A percentile compares a stretch with the other conserved stretches of the same genome.
Evolutionary conservation across 2,113 vertebrate genomes (phyloP).

Genomic region (Tychaedon coryphoeus): DNA sequence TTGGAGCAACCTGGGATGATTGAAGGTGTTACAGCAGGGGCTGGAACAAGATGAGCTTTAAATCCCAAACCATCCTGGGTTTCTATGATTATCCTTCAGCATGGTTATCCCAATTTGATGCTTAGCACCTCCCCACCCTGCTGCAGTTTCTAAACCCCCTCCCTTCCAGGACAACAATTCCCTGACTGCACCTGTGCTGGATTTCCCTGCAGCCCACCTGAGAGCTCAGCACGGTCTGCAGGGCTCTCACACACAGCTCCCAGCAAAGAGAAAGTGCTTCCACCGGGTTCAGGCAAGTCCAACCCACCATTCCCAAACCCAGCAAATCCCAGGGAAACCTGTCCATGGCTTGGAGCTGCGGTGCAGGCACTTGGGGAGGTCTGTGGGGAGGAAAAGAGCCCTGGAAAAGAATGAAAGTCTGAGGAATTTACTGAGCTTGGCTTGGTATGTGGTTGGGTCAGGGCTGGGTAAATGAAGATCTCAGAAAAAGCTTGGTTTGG

Average conservation of each 20-base stretch:
- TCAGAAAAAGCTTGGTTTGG: neutral
- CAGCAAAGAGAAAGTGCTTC: neutral
- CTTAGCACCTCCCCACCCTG: neutral
- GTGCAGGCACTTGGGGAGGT: neutral
- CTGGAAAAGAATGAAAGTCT: neutral
- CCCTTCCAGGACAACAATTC: neutral
- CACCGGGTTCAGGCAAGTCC: neutral
- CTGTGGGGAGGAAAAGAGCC: neutral
- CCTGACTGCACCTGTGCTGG: neutral
- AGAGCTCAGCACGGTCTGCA: neutral
- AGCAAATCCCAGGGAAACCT: neutral
- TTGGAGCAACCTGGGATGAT: neutral
- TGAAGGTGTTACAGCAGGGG: neutral
- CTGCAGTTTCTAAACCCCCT: neutral
- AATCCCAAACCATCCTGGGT: neutral
- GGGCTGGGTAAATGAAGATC: neutral
- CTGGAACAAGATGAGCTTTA: neutral
- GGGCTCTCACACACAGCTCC: neutral
- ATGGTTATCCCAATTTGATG: neutral
- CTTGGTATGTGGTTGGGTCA: neutral
- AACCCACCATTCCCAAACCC: neutral
- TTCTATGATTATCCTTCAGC: neutral
- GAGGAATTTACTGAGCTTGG: conserved; percentile 22
- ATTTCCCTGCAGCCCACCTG: neutral
- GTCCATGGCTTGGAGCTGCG: neutral